Evolutionary conservation across 2,888 invertebrate species (phyloP).

Genomic region (Clanis bilineata): DNA sequence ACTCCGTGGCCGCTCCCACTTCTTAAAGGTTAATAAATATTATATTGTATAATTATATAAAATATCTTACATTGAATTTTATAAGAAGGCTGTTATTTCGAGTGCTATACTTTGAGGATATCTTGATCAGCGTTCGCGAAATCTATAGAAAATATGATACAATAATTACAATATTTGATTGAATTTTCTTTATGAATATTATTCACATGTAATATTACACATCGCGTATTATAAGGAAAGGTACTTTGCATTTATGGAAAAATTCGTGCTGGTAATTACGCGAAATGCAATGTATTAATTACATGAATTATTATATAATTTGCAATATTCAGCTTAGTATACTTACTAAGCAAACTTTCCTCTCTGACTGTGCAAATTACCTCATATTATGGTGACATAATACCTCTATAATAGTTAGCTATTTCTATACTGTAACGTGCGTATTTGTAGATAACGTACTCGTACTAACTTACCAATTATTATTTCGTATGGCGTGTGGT

Average conservation of each 20-base stretch:
- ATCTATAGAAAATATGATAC: background rate
- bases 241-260: background rate
- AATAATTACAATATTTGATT: background rate
- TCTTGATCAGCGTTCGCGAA: background rate
- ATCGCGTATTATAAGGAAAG: background rate
- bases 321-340: too few relatives aligned
- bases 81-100: background rate
- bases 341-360: too few relatives aligned
- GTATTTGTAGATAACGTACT: too few relatives aligned
- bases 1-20: background rate
- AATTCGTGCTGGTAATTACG: too few relatives aligned
- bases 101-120: background rate
- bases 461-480: too few relatives aligned
- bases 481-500: too few relatives aligned
- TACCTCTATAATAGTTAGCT: too few relatives aligned
- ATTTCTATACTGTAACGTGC: too few relatives aligned
- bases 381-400: too few relatives aligned
- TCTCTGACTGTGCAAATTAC: too few relatives aligned
- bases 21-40: conserved; percentile 2
- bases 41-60: conserved; percentile 8
- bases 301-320: too few relatives aligned
- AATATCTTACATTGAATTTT: conserved; percentile 9
- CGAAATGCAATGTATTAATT: too few relatives aligned
- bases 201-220: background rate
- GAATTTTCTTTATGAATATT: background rate